phyloP scores from a whole-genome alignment of 2,888 invertebrate genomes.

The Fragum whitleyi region DNA sequence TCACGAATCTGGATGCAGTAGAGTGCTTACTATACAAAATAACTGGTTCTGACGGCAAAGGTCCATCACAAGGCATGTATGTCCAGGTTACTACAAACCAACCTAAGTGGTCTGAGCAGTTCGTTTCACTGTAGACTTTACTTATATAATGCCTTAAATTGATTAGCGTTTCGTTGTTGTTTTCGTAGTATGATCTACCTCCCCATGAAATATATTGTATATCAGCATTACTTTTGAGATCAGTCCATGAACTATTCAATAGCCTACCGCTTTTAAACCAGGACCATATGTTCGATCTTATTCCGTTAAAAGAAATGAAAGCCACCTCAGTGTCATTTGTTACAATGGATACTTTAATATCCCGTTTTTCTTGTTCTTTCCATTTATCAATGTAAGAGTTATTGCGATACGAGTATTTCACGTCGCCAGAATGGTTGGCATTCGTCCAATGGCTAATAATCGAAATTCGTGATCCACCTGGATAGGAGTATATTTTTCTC shows the following conservation, averaged over 20 bases:
- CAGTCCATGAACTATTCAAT: neutral
- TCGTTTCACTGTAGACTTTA: neutral
- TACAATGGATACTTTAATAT: neutral
- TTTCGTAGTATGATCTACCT: neutral
- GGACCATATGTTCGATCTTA: neutral
- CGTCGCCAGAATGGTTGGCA: neutral
- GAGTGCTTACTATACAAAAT: neutral
- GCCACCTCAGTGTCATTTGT: neutral
- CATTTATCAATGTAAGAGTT: neutral
- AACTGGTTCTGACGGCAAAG: neutral
- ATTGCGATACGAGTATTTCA: neutral
- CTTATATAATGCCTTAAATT: neutral
- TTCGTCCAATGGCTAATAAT: neutral
- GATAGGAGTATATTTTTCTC: slow-evolving; percentile 10
- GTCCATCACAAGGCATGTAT: neutral
- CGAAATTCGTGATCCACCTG: neutral
- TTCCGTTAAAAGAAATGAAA: neutral
- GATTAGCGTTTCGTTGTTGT: neutral
- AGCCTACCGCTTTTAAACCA: neutral
- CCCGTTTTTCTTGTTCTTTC: neutral
- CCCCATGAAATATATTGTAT: neutral
- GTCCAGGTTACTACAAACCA: slow-evolving; percentile 1
- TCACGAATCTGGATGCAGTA: neutral
- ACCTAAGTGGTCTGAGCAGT: neutral
- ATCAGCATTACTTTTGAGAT: neutral